These are phyloP conservation scores for Acrocephalus kingi DNA, from an alignment of 2,113 vertebrate genomes.

Conservation along the genomic window DNA sequence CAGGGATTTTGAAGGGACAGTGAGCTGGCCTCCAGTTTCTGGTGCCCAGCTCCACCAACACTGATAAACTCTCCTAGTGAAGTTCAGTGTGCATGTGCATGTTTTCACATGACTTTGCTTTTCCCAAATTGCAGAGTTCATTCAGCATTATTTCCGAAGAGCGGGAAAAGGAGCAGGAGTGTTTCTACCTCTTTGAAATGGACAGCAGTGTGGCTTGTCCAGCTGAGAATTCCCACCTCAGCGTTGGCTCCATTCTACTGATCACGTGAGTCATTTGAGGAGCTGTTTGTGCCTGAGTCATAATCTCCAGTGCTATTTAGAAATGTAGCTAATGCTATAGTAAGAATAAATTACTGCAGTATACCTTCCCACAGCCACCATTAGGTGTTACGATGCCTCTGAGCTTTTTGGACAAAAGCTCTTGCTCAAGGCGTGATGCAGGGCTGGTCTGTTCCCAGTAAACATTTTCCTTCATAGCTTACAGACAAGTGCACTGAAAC, in stretches of 20 bases:
- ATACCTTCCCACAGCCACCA: background rate
- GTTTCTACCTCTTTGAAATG: constrained; percentile 95
- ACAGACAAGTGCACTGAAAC: background rate
- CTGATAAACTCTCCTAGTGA: background rate
- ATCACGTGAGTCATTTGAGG: constrained; percentile 83
- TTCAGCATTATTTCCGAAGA: constrained; percentile 83
- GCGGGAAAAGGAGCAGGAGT: constrained; percentile 76
- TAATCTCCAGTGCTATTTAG: background rate
- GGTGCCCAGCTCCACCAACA: background rate
- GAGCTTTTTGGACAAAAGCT: background rate
- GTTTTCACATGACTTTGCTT: background rate
- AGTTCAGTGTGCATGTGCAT: background rate
- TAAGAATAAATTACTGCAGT: background rate
- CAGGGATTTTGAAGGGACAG: background rate
- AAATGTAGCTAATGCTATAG: background rate
- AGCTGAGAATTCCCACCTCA: constrained; percentile 78
- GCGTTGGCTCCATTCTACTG: constrained; percentile 87
- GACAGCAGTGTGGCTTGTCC: constrained; percentile 87
- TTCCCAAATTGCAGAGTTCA: constrained; percentile 67
- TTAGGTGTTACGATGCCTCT: background rate
- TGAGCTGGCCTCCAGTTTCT: background rate
- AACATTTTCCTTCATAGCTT: background rate
- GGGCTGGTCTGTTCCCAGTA: background rate
- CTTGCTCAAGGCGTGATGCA: background rate
- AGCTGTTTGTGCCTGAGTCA: background rate